Evolutionary conservation across 2,888 invertebrate genomes (phyloP), one percentile per base, ranked within the genome.

Genomic region (Diachrysia chrysitis): DNA sequence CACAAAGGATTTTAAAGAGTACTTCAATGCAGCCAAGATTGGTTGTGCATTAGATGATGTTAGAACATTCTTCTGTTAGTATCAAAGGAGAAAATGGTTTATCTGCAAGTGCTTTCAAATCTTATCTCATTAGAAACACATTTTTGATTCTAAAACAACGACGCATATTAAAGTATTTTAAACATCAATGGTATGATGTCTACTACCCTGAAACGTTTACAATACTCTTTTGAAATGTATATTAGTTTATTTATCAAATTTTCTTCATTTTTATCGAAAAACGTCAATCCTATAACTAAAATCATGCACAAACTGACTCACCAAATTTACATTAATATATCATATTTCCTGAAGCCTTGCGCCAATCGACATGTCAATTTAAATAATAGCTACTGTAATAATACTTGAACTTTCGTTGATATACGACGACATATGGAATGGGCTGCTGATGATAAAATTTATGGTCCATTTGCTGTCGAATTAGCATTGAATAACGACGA

Each of bases 1-100:
- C 35, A 58, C 21, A 66, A 76, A 63, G 17, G 23, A 48, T 63
- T 66, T 58, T 58, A 72, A 63, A 67, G 29, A 17, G 21, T 54
- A 58, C 21, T 74, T 66, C 37, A 54, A 29, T 61, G 58, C 58
- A 19, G 51, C 61, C n/a, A 62, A 17, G 29, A 21, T 63, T 14
- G 21, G 17, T 32, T 57, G n/a, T 53, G 19, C 58, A 46, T 29
- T 63, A 21, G 23, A 58, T 57, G 37, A 16, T 66, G 16, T 56
- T 35, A n/a, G 3, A 51, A 21, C 48, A 51, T 51, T 51, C 19
- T 19, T 46, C n/a, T 37, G 19, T 19, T n/a, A 17, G 10, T 54
- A 17, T 57, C 21, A 57, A 67, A 58, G n/a, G 2, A 16, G 32
- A 10, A 32, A 32, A 0, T 42, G 7, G 14, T n/a, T 42, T 42